Evolutionary conservation across 2,888 invertebrate species (phyloP).

Genomic region (Meghimatium bilineatum): DNA sequence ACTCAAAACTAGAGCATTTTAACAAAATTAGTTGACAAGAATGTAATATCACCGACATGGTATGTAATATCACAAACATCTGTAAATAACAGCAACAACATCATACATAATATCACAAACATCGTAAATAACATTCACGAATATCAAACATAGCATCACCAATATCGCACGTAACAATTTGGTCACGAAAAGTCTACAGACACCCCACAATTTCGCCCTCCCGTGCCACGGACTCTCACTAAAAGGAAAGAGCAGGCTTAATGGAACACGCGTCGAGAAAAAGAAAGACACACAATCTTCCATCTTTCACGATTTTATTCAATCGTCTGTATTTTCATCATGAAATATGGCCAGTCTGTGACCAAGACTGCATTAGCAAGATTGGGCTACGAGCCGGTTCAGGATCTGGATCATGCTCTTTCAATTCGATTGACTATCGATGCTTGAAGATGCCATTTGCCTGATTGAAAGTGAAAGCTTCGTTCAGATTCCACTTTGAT

Average conservation of each 20-base stretch:
- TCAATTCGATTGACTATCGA: constrained; percentile 43
- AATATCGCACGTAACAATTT: not conserved
- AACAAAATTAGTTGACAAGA: too few relatives aligned
- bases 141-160: not conserved
- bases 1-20: too few relatives aligned
- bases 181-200: too few relatives aligned
- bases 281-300: not conserved
- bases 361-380: constrained; percentile 42
- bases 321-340: constrained; percentile 30
- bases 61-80: too few relatives aligned
- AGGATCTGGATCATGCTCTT: constrained; percentile 32
- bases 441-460: constrained; percentile 44
- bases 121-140: not conserved
- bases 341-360: constrained; percentile 3
- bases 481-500: constrained; percentile 24
- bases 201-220: too few relatives aligned
- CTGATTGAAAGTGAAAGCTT: constrained; percentile 41
- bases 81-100: not conserved
- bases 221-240: too few relatives aligned
- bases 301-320: constrained; percentile 29
- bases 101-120: not conserved
- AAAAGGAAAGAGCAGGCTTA: too few relatives aligned
- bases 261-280: not conserved
- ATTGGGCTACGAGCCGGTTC: constrained; percentile 33
- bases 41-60: too few relatives aligned